Conservation (phyloP, 2,797 vertebrate genomes). For the Paguma larvata region DNA sequence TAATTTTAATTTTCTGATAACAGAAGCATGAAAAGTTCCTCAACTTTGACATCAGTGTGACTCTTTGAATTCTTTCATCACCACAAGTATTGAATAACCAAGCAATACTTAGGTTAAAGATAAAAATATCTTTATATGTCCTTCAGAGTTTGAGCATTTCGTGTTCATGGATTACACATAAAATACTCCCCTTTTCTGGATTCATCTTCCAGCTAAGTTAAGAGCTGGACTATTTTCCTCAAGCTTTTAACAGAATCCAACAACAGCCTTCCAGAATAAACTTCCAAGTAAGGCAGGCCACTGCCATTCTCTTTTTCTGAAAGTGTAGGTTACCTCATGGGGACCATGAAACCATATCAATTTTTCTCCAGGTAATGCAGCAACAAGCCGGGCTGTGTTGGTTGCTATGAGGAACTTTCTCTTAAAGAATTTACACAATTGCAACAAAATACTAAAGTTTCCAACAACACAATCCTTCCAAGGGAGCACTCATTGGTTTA, state of each 20-base stretch:
- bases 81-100: background rate
- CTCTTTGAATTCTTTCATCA: background rate
- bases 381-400: background rate
- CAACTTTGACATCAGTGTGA: background rate
- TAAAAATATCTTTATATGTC: background rate
- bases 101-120: background rate
- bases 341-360: background rate
- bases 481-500: background rate
- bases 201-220: background rate
- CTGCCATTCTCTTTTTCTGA: background rate
- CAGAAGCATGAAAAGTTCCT: background rate
- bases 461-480: background rate
- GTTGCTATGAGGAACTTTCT: background rate
- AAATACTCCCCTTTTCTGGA: background rate
- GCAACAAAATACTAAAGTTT: background rate
- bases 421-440: background rate
- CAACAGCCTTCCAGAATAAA: background rate
- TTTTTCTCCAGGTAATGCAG: background rate
- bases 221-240: background rate
- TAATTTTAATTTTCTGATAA: background rate
- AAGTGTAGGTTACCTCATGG: background rate
- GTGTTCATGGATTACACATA: background rate
- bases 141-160: background rate
- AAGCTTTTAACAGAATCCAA: background rate
- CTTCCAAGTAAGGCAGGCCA: background rate